Base-by-base conservation (phyloP, 2,113 vertebrate genomes). In the Coracopsis vasa region DNA sequence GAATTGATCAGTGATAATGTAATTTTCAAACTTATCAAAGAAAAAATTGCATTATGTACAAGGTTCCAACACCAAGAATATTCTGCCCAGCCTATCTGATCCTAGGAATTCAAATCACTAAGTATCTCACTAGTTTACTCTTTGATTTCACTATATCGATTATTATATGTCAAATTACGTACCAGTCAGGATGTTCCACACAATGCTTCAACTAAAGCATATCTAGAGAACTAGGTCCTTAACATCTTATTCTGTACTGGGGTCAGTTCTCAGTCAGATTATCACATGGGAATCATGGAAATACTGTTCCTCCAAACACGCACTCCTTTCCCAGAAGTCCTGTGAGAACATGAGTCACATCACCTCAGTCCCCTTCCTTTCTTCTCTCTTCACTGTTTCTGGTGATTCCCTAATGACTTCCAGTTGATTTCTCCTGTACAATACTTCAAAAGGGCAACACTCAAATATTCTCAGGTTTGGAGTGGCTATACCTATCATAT, bases 1-100 rank as follows among this genome's bases (percentile, higher is more conserved):
- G 79, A 95, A 97, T 97, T 95, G 95, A 98, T 97, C 82, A 85
- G 48, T 69, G 69, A 96, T 86, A 96, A 92, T 61, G 77, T 33
- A 62, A 90, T 94, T 94, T 93, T 87, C 44, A 83, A 87, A 94
- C 81, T 80, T 83, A 73, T 66, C 72, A 72, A 93, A 91, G 44
- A 82, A 90, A 71, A 80, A 64, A 39, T 27, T 24, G 21, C 39
- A 77, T 18, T 24, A 66, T 29, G 25, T 35, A 72, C 37, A 89
- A 60, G 37, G 45, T 31, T 74, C 41, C 74, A 79, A 77, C 44
- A 90, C 8, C 24, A 78, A 80, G 69, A 94, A 61, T 37, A 60
- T 77, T 80, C 42, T 83, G 4, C n/a, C 70, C 51, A 53, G 53
- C 51, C 35, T 39, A 47, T 41, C 67, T 90, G 73, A 62, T 65